These are phyloP conservation scores for Trematocara macrostoma DNA, from an alignment of 2,113 vertebrate genomes.

Conservation along the genomic window DNA sequence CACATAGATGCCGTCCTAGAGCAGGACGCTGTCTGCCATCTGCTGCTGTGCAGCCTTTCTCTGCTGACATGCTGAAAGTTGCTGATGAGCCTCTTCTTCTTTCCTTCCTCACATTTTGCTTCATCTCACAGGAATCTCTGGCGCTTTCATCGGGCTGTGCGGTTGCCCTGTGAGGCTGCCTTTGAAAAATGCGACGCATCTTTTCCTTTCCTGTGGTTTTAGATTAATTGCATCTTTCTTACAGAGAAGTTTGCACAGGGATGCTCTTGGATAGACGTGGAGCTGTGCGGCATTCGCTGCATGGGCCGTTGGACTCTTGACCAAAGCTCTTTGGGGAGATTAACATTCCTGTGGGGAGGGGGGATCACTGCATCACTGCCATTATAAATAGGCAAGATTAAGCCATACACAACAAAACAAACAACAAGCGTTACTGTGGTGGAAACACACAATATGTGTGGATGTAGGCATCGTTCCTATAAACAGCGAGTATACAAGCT, in stretches of 20 bases:
- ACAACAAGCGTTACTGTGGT: conserved; percentile 18
- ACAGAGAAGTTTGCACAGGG: background rate
- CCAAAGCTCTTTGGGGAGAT: conserved; percentile 60
- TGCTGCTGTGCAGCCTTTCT: background rate
- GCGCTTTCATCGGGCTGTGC: conserved; percentile 1
- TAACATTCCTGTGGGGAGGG: conserved; percentile 60
- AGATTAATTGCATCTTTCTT: conserved; percentile 7
- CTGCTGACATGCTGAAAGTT: background rate
- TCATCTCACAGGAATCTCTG: conserved; percentile 28
- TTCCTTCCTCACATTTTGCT: background rate
- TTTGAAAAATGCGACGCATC: conserved; percentile 28
- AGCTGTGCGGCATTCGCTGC: conserved; percentile 17
- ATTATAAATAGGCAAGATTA: conserved; percentile 60
- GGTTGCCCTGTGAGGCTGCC: conserved; percentile 13
- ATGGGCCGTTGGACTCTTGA: conserved; percentile 54
- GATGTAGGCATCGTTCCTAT: background rate
- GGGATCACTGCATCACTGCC: conserved; percentile 43
- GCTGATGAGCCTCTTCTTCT: conserved; percentile 3
- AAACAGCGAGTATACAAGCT: background rate
- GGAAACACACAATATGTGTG: background rate
- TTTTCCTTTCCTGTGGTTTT: conserved; percentile 31
- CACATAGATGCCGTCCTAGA: background rate
- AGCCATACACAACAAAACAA: conserved; percentile 46
- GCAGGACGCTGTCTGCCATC: background rate
- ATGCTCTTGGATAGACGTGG: conserved; percentile 12